Evolutionary conservation across 2,113 vertebrate species (phyloP), one percentile per base, ranked within the genome.

Genomic region (Lota lota): DNA sequence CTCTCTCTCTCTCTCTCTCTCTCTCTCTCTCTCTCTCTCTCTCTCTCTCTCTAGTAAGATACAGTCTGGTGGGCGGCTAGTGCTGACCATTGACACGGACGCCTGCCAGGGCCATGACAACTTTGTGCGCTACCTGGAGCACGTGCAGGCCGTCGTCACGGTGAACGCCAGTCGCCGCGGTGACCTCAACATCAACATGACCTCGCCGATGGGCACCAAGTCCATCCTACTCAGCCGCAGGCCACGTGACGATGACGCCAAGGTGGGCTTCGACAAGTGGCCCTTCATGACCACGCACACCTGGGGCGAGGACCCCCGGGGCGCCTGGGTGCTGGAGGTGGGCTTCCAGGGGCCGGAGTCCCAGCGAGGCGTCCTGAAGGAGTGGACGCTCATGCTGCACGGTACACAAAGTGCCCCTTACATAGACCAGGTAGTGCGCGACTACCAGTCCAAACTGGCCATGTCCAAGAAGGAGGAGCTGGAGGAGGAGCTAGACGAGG

Each of bases 391-490:
- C 79, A 99, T 99, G 98, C 89, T 99, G 71, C 97, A 99, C 0
- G 98, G 97, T 71, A 99, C 98, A 65, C 97, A 99, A 91, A 98
- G 95, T 12, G 97, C 98, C 28, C 98, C 98, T 0, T 99, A 99
- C 61, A 99, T 99, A 91, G 97, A 99, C 90, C 98, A 99, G 92
- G 94, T 97, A 66, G 97, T 99, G 73, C 93, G 93, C 60, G 96
- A 99, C 95, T 98, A 98, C 87, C 95, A 98, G 90, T 99, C 98
- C 88, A 99, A 99, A 93, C 91, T 99, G 76, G 98, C 98, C 77
- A 98, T 99, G 96, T 99, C 97, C 81, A 98, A 99, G 93, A 98
- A 98, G 88, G 95, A 99, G 70, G 96, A 99, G 92, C 89, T 99
- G 79, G 97, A 99, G 86, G 97, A 99, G 72, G 98, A 99, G 87